Percentiles rank a stretch among this genome's conserved stretches.
Evolutionary conservation across 2,113 vertebrate genomes (phyloP).

Genomic region (Nothobranchius kuhntae): DNA sequence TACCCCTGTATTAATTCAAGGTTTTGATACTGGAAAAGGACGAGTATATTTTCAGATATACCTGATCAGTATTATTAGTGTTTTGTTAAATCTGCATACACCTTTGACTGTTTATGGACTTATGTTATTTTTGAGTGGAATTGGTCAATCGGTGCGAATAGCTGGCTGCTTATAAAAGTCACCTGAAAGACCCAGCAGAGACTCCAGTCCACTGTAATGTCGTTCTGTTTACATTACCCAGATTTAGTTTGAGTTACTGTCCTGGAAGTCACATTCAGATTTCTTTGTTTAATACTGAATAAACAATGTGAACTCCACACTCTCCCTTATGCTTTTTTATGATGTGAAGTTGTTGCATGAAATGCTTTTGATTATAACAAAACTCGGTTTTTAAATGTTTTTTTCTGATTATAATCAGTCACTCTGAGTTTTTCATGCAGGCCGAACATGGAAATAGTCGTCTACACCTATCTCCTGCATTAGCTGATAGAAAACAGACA

Average conservation of each 20-base stretch:
- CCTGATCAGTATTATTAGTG: slow-evolving; percentile 39
- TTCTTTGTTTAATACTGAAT: slow-evolving; percentile 70
- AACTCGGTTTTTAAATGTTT: too few species aligned
- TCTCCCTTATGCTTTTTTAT: slow-evolving; percentile 6
- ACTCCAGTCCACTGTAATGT: slow-evolving; percentile 68
- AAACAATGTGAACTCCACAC: slow-evolving; percentile 74
- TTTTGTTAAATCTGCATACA: slow-evolving; percentile 29
- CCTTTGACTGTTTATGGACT: slow-evolving; percentile 37
- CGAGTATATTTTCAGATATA: slow-evolving; percentile 33
- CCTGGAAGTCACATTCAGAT: slow-evolving; percentile 61
- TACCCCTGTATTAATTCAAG: slow-evolving; percentile 11
- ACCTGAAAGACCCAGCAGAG: slow-evolving; percentile 48
- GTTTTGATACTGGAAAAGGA: slow-evolving; percentile 38
- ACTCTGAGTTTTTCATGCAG: too few species aligned
- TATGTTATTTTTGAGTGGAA: slow-evolving; percentile 25
- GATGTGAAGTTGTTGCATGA: slow-evolving; percentile 7
- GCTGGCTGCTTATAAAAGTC: slow-evolving; percentile 35
- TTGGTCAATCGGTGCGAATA: slow-evolving; percentile 33
- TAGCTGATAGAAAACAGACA: too few species aligned
- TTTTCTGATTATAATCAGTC: too few species aligned
- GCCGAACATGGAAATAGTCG: too few species aligned
- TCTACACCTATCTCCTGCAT: too few species aligned
- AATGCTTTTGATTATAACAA: neutral
- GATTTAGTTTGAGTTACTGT: slow-evolving; percentile 60
- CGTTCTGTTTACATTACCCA: slow-evolving; percentile 72